phyloP scores from a whole-genome alignment of 2,888 invertebrate genomes.

The Agrotis clavis region DNA sequence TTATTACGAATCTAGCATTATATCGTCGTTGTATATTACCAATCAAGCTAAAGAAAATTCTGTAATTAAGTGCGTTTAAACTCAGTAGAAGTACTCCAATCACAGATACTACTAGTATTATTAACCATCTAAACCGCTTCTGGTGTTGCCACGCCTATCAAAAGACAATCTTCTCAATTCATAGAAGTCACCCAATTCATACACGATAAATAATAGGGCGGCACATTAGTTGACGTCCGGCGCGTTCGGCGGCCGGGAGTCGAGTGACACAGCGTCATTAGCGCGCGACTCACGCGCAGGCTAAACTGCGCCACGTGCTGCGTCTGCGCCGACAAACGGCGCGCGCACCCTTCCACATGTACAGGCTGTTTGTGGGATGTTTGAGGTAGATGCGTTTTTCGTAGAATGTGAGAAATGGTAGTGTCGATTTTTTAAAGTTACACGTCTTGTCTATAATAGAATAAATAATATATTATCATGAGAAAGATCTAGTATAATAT shows the following conservation, averaged over 20 bases:
- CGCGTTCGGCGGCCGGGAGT: slow-evolving; percentile 70
- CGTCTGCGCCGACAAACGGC: slow-evolving; percentile 68
- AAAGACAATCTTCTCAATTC: slow-evolving; percentile 22
- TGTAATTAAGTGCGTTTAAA: too few relatives aligned
- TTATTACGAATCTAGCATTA: too few relatives aligned
- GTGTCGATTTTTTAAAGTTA: slow-evolving; percentile 23
- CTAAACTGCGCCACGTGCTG: slow-evolving; percentile 89
- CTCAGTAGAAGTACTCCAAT: too few relatives aligned
- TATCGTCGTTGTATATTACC: too few relatives aligned
- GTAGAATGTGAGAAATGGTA: slow-evolving; percentile 15
- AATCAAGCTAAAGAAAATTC: too few relatives aligned
- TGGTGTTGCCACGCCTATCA: neutral
- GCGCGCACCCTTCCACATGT: slow-evolving; percentile 77
- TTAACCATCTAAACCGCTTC: neutral
- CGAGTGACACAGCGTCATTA: slow-evolving; percentile 82
- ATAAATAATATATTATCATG: neutral
- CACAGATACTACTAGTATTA: too few relatives aligned
- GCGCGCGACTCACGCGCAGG: slow-evolving; percentile 86
- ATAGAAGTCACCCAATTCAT: slow-evolving; percentile 53
- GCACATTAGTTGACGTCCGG: slow-evolving; percentile 66
- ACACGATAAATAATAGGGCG: slow-evolving; percentile 59
- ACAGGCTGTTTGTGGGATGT: slow-evolving; percentile 72
- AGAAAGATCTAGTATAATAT: neutral
- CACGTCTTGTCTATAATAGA: neutral
- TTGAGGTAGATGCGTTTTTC: slow-evolving; percentile 37